Percentiles rank a stretch among this genome's conserved stretches.
Conservation (phyloP, 2,888 invertebrate species). For the Chironomus riparius region DNA sequence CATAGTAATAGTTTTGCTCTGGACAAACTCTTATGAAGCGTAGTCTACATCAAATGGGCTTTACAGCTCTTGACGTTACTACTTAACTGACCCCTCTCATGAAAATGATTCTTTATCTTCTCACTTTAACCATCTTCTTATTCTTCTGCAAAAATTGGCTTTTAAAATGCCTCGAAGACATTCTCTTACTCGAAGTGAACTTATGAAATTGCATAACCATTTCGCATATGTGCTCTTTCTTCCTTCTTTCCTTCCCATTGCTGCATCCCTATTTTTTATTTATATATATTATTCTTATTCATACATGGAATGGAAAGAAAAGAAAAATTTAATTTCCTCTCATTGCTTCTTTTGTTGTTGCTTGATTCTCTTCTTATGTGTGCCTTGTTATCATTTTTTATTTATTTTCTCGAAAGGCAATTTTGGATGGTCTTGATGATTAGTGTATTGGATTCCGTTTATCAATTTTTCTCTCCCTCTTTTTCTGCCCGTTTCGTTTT, state of each 20-base stretch:
- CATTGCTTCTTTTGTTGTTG: constrained; percentile 4
- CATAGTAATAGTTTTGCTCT: too few relatives aligned
- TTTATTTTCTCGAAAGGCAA: constrained; percentile 20
- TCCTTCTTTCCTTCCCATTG: background rate
- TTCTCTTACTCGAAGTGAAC: background rate
- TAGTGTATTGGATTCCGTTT: constrained; percentile 18
- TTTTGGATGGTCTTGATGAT: constrained; percentile 9
- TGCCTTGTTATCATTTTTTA: constrained; percentile 24
- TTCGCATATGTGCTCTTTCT: background rate
- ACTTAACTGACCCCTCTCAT: background rate
- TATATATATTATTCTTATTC: background rate
- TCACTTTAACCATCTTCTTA: too few relatives aligned
- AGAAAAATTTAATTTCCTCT: constrained; percentile 25
- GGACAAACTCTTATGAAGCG: too few relatives aligned
- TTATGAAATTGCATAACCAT: background rate
- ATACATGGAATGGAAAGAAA: background rate
- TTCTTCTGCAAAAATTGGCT: background rate
- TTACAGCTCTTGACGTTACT: background rate
- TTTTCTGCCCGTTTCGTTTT: background rate
- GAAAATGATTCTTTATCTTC: too few relatives aligned
- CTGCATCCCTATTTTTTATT: background rate
- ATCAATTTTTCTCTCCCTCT: constrained; percentile 10
- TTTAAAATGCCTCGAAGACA: background rate
- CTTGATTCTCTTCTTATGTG: background rate
- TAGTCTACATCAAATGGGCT: too few relatives aligned